These are phyloP conservation scores for Bombus balteatus DNA, from an alignment of 1,140 invertebrate genomes.

Conservation along the genomic window DNA sequence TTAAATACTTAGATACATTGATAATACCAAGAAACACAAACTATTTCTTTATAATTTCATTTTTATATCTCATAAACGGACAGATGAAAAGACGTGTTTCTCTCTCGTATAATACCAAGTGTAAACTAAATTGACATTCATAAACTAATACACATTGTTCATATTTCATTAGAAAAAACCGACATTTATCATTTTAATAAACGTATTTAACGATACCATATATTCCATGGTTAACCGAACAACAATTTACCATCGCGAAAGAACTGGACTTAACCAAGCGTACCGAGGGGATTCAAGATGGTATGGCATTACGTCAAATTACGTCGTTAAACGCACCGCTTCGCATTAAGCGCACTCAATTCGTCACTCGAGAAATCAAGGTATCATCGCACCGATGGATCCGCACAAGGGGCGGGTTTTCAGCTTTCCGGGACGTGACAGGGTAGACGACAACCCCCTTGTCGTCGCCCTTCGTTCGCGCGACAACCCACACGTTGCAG, in stretches of 20 bases:
- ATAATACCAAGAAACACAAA: too few species aligned
- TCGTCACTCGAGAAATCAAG: conserved; percentile 82
- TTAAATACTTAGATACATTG: too few species aligned
- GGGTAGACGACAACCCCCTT: conserved; percentile 12
- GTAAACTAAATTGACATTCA: too few species aligned
- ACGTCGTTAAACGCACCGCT: conserved; percentile 41
- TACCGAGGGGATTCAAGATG: conserved; percentile 10
- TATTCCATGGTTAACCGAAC: not conserved
- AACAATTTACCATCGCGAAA: not conserved
- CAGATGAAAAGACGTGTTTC: too few species aligned
- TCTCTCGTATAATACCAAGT: too few species aligned
- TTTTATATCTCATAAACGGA: too few species aligned
- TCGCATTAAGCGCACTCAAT: conserved; percentile 73
- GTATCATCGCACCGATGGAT: conserved; percentile 82
- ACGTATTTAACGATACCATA: too few species aligned
- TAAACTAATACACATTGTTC: too few species aligned
- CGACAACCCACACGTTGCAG: conserved; percentile 53
- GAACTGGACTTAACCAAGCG: not conserved
- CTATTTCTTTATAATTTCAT: too few species aligned
- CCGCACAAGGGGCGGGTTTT: conserved; percentile 79
- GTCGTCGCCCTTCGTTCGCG: conserved; percentile 14
- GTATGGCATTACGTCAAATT: conserved; percentile 56
- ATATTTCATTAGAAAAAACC: too few species aligned
- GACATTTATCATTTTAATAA: too few species aligned
- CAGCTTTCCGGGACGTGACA: conserved; percentile 46